Conservation (phyloP, 2,888 invertebrate species). For the Pyrocoelia pectoralis region DNA sequence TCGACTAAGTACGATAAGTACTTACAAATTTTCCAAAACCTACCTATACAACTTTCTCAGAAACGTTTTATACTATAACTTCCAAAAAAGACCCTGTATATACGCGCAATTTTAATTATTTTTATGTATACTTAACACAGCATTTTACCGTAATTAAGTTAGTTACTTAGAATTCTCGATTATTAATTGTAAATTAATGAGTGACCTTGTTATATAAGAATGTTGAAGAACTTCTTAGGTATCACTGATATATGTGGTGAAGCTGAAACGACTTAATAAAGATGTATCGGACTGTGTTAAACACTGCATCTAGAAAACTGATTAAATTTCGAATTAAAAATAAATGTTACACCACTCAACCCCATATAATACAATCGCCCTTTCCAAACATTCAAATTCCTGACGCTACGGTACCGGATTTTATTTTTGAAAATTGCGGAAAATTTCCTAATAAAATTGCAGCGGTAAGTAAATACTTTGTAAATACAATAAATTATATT, state of each 20-base stretch:
- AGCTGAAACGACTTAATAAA: background rate
- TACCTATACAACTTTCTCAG: too few species aligned
- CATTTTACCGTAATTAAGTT: too few species aligned
- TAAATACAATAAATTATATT: background rate
- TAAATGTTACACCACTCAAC: background rate
- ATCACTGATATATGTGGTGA: background rate
- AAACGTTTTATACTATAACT: too few species aligned
- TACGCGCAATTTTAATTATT: too few species aligned
- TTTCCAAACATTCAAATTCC: background rate
- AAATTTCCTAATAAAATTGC: constrained; percentile 66
- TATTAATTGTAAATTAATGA: background rate
- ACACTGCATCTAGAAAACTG: background rate
- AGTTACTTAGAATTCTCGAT: too few species aligned
- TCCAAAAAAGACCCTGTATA: too few species aligned
- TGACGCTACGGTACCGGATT: background rate
- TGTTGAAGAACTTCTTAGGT: background rate
- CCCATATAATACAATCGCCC: background rate
- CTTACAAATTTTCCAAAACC: too few species aligned
- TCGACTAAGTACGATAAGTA: too few species aligned
- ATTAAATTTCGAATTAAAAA: background rate
- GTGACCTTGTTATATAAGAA: background rate
- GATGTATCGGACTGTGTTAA: background rate
- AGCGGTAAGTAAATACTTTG: constrained; percentile 63
- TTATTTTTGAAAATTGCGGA: background rate
- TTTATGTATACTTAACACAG: too few species aligned